Base-by-base conservation (phyloP, 2,888 invertebrate genomes). In the Acrobasis repandana region DNA sequence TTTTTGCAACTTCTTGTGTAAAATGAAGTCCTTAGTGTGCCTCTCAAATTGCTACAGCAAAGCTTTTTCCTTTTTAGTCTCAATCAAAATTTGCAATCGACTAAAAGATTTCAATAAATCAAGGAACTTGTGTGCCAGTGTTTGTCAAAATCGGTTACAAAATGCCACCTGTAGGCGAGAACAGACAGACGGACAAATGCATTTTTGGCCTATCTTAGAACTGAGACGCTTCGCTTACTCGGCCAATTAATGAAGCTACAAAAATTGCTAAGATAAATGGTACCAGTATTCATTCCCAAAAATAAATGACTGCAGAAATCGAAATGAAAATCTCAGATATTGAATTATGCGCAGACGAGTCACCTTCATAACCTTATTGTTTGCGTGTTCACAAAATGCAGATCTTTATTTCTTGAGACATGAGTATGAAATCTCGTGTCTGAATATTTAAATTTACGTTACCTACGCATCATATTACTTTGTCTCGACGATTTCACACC, bases 401-500 rank as follows among this genome's bases (percentile, higher is more conserved):
- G 43, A 14, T 18, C 5, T 18, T 18, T 49, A 18, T 49, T 49
- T 49, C 18, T 20, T 11, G 10, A 18, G 18, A 9, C 9, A 18
- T 48, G 9, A 49, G 49, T 49, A 20, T 20, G 18, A 49, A 49
- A 49, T 49, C 11, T 48, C 28, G 38, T 54, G 34, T 16, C 34
- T 34, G 15, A 51, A 51, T 34, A 51, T 51, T 51, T 51, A 16
- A 34, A 51, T 34, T 34, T 9, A 15, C 9, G 34, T 51, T 51
- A 10, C 15, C 43, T 43, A n/a, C 43, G 14, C 5, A n/a, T n/a
- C 43, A 15, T n/a, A 14, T 51, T 51, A 34, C 34, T 33, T 16
- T 10, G 34, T 51, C 51, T 16, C 34, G 51, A 14, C 50, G 14
- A 34, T 34, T 51, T 34, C 15, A 15, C 34, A 57, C 47, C 57